Percentiles rank a stretch among this genome's conserved stretches.
Conservation (phyloP, 2,797 vertebrate species). For the Pagetopsis macropterus region DNA sequence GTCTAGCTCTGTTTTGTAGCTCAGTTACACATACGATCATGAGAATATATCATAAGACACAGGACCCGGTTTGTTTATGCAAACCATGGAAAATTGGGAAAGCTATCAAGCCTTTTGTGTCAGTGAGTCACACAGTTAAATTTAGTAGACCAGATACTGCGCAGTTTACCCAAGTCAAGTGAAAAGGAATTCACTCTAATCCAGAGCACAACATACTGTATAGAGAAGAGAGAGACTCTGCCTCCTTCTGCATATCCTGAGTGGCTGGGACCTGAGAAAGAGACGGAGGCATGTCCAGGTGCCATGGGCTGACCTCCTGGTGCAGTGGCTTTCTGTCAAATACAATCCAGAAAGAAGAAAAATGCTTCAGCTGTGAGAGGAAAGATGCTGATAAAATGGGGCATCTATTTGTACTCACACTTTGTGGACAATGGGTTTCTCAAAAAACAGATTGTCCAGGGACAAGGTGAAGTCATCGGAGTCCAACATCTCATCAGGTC, state of each 20-base stretch:
- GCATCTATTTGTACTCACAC: slow-evolving; percentile 82
- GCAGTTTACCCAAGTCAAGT: slow-evolving; percentile 59
- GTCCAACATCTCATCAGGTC: slow-evolving; percentile 80
- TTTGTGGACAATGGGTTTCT: slow-evolving; percentile 83
- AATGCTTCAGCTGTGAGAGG: slow-evolving; percentile 3
- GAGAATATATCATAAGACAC: slow-evolving; percentile 24
- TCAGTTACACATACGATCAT: slow-evolving; percentile 6
- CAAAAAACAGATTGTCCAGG: slow-evolving; percentile 89
- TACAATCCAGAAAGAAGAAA: slow-evolving; percentile 17
- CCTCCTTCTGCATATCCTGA: slow-evolving; percentile 86
- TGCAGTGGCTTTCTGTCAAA: slow-evolving; percentile 82
- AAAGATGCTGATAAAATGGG: neutral
- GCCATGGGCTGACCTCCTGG: slow-evolving; percentile 81
- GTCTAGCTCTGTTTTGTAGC: too few species aligned
- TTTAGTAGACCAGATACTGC: slow-evolving; percentile 50
- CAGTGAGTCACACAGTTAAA: slow-evolving; percentile 55
- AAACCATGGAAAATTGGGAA: slow-evolving; percentile 32
- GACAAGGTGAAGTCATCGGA: slow-evolving; percentile 80
- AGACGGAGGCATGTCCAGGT: slow-evolving; percentile 82
- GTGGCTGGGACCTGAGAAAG: slow-evolving; percentile 87
- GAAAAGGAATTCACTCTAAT: slow-evolving; percentile 64
- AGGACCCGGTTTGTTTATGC: slow-evolving; percentile 15
- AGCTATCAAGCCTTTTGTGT: slow-evolving; percentile 27
- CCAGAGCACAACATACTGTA: slow-evolving; percentile 81
- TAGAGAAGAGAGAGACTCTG: slow-evolving; percentile 71